phyloP scores from a whole-genome alignment of 2,113 vertebrate genomes.

The Pedionomus torquatus region DNA sequence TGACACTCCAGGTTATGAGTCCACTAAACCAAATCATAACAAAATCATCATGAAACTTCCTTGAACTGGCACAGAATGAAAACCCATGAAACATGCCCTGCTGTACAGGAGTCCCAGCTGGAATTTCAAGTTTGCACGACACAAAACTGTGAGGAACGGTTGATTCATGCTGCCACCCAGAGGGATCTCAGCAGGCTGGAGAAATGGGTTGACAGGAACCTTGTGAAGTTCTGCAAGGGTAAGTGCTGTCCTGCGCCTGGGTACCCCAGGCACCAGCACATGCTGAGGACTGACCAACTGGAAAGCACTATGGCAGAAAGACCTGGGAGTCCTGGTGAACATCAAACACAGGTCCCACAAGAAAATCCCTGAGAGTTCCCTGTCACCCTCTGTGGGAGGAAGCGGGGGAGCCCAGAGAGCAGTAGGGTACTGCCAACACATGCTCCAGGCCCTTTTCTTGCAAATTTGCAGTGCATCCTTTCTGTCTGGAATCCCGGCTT shows the following conservation, averaged over 20 bases:
- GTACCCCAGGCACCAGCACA: neutral
- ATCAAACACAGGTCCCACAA: accelerated
- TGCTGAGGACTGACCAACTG: neutral
- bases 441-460: neutral
- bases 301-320: neutral
- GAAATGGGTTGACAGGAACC: neutral
- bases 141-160: neutral
- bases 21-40: neutral
- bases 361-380: neutral
- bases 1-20: neutral
- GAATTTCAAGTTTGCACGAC: neutral
- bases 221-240: neutral
- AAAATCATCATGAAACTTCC: neutral
- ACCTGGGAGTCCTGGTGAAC: neutral
- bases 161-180: neutral
- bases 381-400: neutral
- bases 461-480: neutral
- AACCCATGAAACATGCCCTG: neutral
- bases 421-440: neutral
- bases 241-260: neutral
- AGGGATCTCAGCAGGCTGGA: neutral
- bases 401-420: neutral
- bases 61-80: neutral
- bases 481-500: neutral
- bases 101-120: neutral